Evolutionary conservation across 2,888 invertebrate species (phyloP).

Genomic region (Sepiola atlantica): DNA sequence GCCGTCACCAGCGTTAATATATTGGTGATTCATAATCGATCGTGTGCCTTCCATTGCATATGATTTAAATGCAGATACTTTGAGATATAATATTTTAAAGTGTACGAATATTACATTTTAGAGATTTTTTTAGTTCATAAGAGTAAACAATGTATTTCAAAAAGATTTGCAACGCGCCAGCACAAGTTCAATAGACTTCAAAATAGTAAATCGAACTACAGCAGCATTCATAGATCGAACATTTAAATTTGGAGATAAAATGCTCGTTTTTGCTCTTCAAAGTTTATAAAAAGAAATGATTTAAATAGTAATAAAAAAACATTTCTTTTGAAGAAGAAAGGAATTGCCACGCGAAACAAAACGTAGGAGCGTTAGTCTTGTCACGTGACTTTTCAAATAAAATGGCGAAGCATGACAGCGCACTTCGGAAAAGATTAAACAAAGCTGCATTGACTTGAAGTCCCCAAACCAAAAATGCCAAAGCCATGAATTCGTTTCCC

Average conservation of each 20-base stretch:
- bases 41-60: no score
- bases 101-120: no score
- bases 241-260: background rate
- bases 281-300: no score
- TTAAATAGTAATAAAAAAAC: background rate
- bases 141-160: no score
- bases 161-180: background rate
- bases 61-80: no score
- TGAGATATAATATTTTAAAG: no score
- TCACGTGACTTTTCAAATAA: background rate
- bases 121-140: no score
- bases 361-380: background rate
- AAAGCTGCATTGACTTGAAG: background rate
- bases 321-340: background rate
- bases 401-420: background rate
- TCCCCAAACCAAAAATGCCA: background rate
- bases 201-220: background rate
- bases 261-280: no score
- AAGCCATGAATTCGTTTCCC: background rate
- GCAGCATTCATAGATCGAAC: background rate
- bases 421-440: conserved; percentile 18
- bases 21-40: no score
- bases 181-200: background rate
- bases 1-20: no score
- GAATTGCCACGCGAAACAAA: background rate